Conservation (phyloP, 2,888 invertebrate species). For the Tuberolachnus salignus region DNA sequence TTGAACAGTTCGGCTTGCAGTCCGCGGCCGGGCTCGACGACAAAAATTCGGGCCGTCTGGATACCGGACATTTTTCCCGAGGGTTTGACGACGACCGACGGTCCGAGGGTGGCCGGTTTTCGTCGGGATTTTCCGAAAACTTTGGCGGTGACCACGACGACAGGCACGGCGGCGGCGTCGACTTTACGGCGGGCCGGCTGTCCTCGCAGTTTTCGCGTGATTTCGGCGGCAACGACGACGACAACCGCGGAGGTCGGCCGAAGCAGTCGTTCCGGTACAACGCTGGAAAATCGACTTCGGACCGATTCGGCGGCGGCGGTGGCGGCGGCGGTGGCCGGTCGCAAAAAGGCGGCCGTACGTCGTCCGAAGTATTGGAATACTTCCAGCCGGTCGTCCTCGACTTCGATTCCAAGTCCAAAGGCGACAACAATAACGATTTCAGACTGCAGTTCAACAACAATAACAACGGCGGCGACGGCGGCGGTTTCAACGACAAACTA, state of each 20-base stretch:
- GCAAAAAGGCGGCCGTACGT: background rate
- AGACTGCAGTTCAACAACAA: background rate
- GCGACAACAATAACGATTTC: background rate
- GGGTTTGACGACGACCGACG: background rate
- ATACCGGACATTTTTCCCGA: background rate
- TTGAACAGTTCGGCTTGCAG: conserved; percentile 43
- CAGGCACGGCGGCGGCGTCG: background rate
- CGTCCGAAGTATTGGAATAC: conserved; percentile 41
- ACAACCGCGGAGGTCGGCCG: background rate
- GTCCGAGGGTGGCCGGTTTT: background rate
- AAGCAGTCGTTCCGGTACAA: background rate
- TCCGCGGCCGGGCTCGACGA: conserved; percentile 1
- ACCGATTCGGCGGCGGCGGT: background rate
- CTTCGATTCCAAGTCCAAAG: conserved; percentile 25
- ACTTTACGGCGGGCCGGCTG: background rate
- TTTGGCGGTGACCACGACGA: background rate
- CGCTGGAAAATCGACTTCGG: background rate
- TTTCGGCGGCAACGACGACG: background rate
- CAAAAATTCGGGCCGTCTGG: background rate
- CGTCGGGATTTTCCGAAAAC: background rate
- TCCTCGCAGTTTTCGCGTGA: background rate
- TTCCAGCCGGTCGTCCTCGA: conserved; percentile 57
- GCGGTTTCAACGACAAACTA: background rate
- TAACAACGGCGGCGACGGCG: background rate
- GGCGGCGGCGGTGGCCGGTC: background rate